Percentiles rank a stretch among this genome's conserved stretches.
Conservation (phyloP, 1,140 invertebrate genomes). For the Monomorium pharaonis region DNA sequence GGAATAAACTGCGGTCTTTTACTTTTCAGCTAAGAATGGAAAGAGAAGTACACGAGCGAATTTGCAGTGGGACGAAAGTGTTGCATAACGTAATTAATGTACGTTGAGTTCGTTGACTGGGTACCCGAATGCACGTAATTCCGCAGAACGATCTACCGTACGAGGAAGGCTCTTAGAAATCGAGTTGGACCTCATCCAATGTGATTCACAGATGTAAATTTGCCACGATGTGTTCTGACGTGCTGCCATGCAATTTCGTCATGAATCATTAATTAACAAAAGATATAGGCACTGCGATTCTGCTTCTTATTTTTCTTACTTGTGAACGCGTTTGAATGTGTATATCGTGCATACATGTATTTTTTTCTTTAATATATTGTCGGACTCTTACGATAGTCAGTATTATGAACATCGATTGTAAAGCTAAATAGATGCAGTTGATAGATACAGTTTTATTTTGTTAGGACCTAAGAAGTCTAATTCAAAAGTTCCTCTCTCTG, state of each 20-base stretch:
- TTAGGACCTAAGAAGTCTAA: background rate
- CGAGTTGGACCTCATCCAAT: background rate
- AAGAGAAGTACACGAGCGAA: conserved; percentile 16
- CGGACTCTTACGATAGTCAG: background rate
- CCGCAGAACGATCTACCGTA: conserved; percentile 46
- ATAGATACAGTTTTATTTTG: background rate
- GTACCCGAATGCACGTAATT: conserved; percentile 61
- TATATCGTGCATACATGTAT: background rate
- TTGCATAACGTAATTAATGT: conserved; percentile 78
- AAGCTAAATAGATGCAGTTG: too few relatives aligned
- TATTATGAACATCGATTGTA: too few relatives aligned
- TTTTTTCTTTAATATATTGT: too few relatives aligned
- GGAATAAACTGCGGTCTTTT: background rate
- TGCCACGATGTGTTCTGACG: background rate
- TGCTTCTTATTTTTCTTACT: background rate
- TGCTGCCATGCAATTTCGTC: background rate
- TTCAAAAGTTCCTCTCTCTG: background rate
- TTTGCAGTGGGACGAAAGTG: conserved; percentile 9
- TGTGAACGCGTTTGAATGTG: background rate
- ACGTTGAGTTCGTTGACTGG: conserved; percentile 69
- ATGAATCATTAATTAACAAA: background rate
- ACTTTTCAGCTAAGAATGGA: background rate
- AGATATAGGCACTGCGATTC: background rate
- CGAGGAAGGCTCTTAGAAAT: conserved; percentile 21
- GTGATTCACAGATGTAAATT: conserved; percentile 34